These are phyloP conservation scores for Crocidura indochinensis DNA, from an alignment of 2,797 vertebrate species.

Conservation along the genomic window DNA sequence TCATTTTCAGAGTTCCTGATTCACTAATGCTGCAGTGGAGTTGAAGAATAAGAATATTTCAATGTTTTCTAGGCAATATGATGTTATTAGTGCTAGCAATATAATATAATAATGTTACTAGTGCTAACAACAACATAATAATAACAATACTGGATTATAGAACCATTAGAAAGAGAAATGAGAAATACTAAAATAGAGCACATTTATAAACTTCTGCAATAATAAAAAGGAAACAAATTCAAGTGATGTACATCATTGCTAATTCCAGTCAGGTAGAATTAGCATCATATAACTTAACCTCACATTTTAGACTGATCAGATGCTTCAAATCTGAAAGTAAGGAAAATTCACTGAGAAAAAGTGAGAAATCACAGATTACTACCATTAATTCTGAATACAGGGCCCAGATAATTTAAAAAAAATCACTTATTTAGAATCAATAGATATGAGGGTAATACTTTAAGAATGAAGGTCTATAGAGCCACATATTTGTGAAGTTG, in stretches of 20 bases:
- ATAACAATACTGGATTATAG: neutral
- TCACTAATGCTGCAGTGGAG: neutral
- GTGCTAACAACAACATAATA: neutral
- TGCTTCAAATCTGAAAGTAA: neutral
- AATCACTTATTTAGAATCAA: neutral
- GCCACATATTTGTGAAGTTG: neutral
- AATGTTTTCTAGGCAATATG: neutral
- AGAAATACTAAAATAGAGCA: neutral
- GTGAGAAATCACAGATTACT: conserved; percentile 1
- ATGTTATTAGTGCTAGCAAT: neutral
- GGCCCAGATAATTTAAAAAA: neutral
- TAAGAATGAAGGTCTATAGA: neutral
- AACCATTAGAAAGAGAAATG: neutral
- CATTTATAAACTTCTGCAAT: neutral
- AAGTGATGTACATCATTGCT: neutral
- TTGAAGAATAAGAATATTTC: neutral
- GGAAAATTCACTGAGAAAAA: neutral
- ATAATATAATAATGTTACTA: neutral
- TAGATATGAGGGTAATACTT: neutral
- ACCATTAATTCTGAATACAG: neutral
- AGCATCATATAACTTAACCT: conserved; percentile 1
- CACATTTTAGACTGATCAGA: neutral
- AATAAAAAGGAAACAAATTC: neutral
- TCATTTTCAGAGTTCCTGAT: neutral
- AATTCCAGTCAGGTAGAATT: neutral